Conservation (phyloP, 2,888 invertebrate genomes). For the Prosapia bicincta region DNA sequence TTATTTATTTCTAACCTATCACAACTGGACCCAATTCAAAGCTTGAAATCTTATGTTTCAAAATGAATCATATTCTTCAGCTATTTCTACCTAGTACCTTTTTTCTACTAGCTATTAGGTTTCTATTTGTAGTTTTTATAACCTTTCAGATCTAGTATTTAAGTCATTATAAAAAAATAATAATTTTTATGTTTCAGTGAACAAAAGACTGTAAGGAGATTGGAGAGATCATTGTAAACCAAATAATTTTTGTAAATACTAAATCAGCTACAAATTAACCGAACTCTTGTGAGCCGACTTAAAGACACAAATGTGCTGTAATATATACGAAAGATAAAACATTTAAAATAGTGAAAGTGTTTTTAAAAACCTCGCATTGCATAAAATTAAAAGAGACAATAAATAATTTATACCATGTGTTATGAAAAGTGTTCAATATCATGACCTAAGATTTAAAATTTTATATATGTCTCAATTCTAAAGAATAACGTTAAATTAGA, state of each 20-base stretch:
- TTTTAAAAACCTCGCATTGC: not conserved
- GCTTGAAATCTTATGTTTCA: too few relatives aligned
- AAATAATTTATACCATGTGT: not conserved
- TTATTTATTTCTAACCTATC: too few relatives aligned
- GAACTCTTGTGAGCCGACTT: not conserved
- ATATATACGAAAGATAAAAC: not conserved
- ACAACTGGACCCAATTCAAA: too few relatives aligned
- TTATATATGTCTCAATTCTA: not conserved
- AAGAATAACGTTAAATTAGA: not conserved
- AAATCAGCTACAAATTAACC: not conserved
- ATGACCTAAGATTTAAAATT: not conserved
- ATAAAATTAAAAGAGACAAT: not conserved
- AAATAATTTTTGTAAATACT: not conserved
- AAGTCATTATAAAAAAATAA: too few relatives aligned
- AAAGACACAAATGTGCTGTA: not conserved
- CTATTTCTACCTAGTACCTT: too few relatives aligned
- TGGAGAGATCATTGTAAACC: not conserved
- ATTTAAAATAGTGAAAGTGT: not conserved
- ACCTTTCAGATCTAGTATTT: too few relatives aligned
- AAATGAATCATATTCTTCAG: too few relatives aligned
- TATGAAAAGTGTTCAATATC: not conserved
- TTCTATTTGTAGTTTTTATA: too few relatives aligned
- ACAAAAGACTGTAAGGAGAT: not conserved
- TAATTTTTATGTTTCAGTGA: not conserved
- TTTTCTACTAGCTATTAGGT: too few relatives aligned